A percentile compares a stretch with the other conserved stretches of the same genome.
Evolutionary conservation across 2,797 vertebrate genomes (phyloP).

Genomic region (Acipenser oxyrinchus): DNA sequence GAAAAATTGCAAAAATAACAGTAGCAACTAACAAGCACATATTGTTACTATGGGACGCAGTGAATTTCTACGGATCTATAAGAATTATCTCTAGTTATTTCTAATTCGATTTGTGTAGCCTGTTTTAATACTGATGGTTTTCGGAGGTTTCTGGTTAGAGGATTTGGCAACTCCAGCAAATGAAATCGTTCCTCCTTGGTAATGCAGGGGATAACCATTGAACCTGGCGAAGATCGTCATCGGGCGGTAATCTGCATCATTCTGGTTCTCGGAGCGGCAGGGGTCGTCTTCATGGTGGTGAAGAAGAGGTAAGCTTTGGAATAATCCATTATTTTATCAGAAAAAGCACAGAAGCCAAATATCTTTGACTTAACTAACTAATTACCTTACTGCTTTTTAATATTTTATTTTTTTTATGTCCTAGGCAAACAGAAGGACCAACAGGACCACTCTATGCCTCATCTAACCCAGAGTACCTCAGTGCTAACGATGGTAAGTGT

Average conservation of each 20-base stretch:
- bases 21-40: too few species aligned
- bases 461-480: conserved; percentile 90
- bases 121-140: too few species aligned
- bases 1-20: too few species aligned
- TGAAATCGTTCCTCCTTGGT: too few species aligned
- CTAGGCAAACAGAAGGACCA: conserved; percentile 84
- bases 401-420: conserved; percentile 15
- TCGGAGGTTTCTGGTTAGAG: too few species aligned
- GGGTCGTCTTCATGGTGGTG: conserved; percentile 65
- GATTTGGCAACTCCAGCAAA: too few species aligned
- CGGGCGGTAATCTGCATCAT: conserved; percentile 72
- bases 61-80: too few species aligned
- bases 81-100: neutral
- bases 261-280: conserved; percentile 65
- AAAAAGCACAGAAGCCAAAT: neutral
- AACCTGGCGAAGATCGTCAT: conserved; percentile 79
- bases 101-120: neutral
- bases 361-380: neutral
- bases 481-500: conserved; percentile 82
- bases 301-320: conserved; percentile 72
- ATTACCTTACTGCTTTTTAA: neutral
- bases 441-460: conserved; percentile 88
- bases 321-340: too few species aligned
- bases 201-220: conserved; percentile 24
- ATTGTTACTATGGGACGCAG: too few species aligned